Conservation (phyloP, 2,888 invertebrate species). For the Chorisops tibialis region DNA sequence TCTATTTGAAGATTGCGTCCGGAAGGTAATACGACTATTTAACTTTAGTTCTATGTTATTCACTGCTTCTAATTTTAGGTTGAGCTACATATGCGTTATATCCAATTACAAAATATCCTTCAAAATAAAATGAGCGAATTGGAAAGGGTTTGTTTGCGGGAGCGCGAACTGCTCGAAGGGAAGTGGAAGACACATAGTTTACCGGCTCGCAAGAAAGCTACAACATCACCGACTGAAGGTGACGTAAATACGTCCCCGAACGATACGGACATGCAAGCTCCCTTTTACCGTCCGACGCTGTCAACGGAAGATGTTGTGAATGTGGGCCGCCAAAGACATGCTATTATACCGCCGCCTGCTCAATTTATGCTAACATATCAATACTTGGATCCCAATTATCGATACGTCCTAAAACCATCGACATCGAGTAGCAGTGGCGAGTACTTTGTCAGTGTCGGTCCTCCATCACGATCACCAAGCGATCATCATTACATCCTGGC, state of each 20-base stretch:
- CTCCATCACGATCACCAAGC: conserved; percentile 60
- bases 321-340: conserved; percentile 41
- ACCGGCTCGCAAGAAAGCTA: conserved; percentile 78
- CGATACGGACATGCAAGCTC: conserved; percentile 44
- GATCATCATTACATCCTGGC: conserved; percentile 70
- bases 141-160: conserved; percentile 75
- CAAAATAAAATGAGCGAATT: conserved; percentile 82
- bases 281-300: conserved; percentile 71
- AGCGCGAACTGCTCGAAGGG: conserved; percentile 77
- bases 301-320: conserved; percentile 77
- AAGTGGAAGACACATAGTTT: conserved; percentile 89
- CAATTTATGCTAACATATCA: conserved; percentile 61
- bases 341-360: conserved; percentile 53
- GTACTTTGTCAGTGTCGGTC: conserved; percentile 69
- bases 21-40: conserved; percentile 64
- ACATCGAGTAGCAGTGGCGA: conserved; percentile 64
- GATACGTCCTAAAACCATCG: conserved; percentile 67
- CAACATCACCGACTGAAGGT: conserved; percentile 53
- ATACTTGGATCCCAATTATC: conserved; percentile 69
- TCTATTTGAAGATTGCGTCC: conserved; percentile 92
- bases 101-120: conserved; percentile 79
- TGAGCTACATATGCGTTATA: conserved; percentile 88
- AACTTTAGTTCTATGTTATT: not conserved
- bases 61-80: conserved; percentile 48
- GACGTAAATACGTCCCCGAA: conserved; percentile 56